Conservation (phyloP, 1,140 invertebrate species). For the Telenomus remus region DNA sequence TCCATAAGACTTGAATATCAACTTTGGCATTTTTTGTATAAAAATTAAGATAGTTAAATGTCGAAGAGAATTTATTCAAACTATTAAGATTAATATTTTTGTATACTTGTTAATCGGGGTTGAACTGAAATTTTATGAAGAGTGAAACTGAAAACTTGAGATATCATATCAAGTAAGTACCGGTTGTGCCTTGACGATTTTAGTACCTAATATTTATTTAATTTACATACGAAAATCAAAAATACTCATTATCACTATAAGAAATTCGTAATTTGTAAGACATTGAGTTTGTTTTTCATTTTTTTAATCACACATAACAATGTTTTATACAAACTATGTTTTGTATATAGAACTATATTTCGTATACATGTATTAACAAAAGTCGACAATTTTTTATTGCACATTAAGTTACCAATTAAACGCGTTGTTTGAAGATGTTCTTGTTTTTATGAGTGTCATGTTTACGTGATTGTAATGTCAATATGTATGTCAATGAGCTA, state of each 20-base stretch:
- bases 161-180: no score
- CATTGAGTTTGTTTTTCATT: conserved; percentile 5
- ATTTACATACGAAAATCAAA: no score
- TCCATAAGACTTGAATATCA: conserved; percentile 79
- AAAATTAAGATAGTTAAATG: neutral
- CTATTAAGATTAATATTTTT: no score
- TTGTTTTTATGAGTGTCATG: no score
- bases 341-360: neutral
- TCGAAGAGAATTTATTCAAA: no score
- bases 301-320: conserved; percentile 39
- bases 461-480: conserved; percentile 15
- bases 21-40: neutral
- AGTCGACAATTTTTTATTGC: conserved; percentile 43
- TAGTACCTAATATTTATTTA: no score
- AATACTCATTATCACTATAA: no score
- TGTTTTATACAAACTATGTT: conserved; percentile 19
- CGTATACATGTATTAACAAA: conserved; percentile 25
- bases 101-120: no score
- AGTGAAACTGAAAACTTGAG: no score
- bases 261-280: conserved; percentile 40
- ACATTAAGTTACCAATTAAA: conserved; percentile 49
- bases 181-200: no score
- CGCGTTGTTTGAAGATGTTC: no score
- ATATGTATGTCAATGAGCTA: conserved; percentile 37
- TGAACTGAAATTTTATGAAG: no score